Conservation (phyloP, 1,140 invertebrate genomes). For the Plectus sambesii region DNA sequence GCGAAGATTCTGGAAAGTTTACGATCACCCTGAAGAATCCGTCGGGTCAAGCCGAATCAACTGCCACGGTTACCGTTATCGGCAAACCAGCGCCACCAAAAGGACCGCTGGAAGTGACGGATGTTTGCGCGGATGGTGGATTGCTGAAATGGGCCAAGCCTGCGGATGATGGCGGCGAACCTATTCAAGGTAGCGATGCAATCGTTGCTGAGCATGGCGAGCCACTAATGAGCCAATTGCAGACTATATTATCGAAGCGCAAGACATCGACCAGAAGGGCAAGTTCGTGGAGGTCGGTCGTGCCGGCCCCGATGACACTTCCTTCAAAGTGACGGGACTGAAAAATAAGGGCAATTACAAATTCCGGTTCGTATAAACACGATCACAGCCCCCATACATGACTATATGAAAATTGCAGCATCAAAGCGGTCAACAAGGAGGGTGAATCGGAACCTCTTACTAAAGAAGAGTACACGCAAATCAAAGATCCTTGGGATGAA, state of each 20-base stretch:
- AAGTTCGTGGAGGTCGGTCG: slow-evolving; percentile 43
- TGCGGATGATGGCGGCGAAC: slow-evolving; percentile 92
- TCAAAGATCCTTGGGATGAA: slow-evolving; percentile 79
- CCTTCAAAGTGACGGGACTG: slow-evolving; percentile 35
- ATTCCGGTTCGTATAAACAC: slow-evolving; percentile 21
- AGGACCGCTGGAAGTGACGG: slow-evolving; percentile 78
- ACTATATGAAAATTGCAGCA: slow-evolving; percentile 72
- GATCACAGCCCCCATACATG: slow-evolving; percentile 16
- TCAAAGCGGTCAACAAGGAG: slow-evolving; percentile 93
- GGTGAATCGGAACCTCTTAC: slow-evolving; percentile 90
- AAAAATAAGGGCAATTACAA: slow-evolving; percentile 46
- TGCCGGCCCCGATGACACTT: slow-evolving; percentile 27
- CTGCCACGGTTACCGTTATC: slow-evolving; percentile 49
- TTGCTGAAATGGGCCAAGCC: slow-evolving; percentile 93
- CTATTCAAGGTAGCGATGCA: slow-evolving; percentile 61
- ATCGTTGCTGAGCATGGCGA: too few relatives aligned
- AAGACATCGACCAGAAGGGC: slow-evolving; percentile 44
- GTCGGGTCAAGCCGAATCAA: slow-evolving; percentile 77
- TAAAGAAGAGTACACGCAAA: slow-evolving; percentile 68
- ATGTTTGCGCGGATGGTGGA: slow-evolving; percentile 87
- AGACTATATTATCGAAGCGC: slow-evolving; percentile 43
- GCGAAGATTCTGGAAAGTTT: slow-evolving; percentile 75
- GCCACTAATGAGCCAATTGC: too few relatives aligned
- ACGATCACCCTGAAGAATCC: slow-evolving; percentile 80
- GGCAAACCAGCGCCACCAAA: slow-evolving; percentile 77